Evolutionary conservation across 2,888 invertebrate species (phyloP).

Genomic region (Mesodorylaimus sp.): DNA sequence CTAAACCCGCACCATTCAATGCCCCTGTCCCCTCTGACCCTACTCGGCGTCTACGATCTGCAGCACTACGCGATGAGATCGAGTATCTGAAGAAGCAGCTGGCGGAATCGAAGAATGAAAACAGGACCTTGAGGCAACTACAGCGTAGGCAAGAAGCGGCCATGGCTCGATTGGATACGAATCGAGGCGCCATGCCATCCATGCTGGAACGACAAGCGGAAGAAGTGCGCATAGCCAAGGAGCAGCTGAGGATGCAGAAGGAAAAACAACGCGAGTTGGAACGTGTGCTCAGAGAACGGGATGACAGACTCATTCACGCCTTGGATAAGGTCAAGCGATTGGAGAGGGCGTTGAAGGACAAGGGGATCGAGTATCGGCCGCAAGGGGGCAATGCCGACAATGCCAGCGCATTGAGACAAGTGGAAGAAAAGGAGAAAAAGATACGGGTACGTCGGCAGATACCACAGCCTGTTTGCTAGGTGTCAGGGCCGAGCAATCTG

Average conservation of each 20-base stretch:
- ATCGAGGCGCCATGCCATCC: neutral
- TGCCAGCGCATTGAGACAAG: neutral
- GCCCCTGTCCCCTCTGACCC: too few species aligned
- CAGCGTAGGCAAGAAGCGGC: neutral
- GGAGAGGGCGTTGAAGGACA: neutral
- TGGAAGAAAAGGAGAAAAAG: neutral
- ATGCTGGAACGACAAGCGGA: constrained; percentile 22
- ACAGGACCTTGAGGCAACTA: neutral
- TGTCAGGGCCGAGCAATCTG: too few species aligned
- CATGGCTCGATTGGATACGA: neutral
- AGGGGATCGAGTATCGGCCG: neutral
- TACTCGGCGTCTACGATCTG: too few species aligned
- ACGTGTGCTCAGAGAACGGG: neutral
- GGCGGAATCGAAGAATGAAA: neutral
- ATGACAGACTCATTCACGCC: neutral
- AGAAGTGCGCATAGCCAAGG: constrained; percentile 25
- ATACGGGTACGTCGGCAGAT: neutral
- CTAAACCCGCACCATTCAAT: too few species aligned
- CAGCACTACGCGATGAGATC: neutral
- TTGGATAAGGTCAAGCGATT: neutral
- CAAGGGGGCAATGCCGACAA: neutral
- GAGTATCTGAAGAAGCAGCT: neutral
- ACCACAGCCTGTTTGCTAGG: too few species aligned
- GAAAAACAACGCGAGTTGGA: neutral
- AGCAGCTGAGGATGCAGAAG: constrained; percentile 20